These are phyloP conservation scores for Catocala nupta DNA, from an alignment of 2,888 invertebrate species.

Conservation along the genomic window DNA sequence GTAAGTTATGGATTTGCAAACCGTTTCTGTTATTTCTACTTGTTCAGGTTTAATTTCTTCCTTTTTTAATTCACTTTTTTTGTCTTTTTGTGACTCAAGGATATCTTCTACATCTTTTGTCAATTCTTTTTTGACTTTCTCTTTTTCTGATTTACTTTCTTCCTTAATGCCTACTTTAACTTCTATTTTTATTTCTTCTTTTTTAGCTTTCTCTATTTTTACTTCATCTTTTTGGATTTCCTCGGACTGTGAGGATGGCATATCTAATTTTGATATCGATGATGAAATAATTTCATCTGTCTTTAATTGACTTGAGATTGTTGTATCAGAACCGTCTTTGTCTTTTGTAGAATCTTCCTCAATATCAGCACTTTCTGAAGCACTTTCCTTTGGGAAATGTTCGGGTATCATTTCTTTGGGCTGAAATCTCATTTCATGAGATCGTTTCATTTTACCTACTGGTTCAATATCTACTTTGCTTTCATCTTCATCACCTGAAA, in stretches of 20 bases:
- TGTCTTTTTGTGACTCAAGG: too few relatives aligned
- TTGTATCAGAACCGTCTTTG: constrained; percentile 78
- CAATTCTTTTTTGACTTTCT: too few relatives aligned
- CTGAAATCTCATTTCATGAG: constrained; percentile 96
- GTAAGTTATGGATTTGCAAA: constrained; percentile 56
- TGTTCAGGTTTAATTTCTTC: constrained; percentile 53
- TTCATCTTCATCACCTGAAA: constrained; percentile 87
- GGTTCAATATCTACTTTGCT: constrained; percentile 84
- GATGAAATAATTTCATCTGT: constrained; percentile 80
- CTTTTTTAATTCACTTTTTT: too few relatives aligned
- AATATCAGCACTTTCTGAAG: constrained; percentile 78
- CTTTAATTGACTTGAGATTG: constrained; percentile 81
- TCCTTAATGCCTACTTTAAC: too few relatives aligned
- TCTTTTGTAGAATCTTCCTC: constrained; percentile 80
- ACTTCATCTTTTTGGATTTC: too few relatives aligned
- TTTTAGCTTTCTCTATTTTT: too few relatives aligned
- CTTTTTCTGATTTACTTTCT: too few relatives aligned
- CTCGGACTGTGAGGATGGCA: constrained; percentile 70
- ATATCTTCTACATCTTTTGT: too few relatives aligned
- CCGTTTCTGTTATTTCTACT: constrained; percentile 65
- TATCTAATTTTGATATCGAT: constrained; percentile 80
- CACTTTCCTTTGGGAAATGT: constrained; percentile 74
- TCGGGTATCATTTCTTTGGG: constrained; percentile 87
- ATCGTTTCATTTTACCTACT: constrained; percentile 94
- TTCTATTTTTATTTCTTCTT: too few relatives aligned